Evolutionary conservation across 2,797 vertebrate species (phyloP), one percentile per base, ranked within the genome.

Genomic region (Crenichthys baileyi): DNA sequence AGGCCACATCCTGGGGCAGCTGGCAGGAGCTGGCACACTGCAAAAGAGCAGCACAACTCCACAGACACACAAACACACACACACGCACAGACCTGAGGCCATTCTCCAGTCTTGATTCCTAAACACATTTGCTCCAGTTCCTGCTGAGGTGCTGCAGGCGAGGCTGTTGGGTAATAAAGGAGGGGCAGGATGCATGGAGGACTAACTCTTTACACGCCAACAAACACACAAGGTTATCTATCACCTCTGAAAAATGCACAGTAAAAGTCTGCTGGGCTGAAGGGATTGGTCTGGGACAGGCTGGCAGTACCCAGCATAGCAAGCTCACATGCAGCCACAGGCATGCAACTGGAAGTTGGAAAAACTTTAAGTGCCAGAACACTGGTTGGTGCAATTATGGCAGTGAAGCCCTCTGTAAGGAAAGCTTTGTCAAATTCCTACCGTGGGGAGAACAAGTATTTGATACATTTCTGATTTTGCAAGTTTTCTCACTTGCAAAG

Each of bases 91-190:
- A 81, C 88, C 80, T 89, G 78, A 55, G 90, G 92, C 90, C 86
- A 89, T 91, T 90, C 88, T 88, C 86, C 83, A 88, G 89, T 97
- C 96, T 97, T 97, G 97, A 98, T 97, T 97, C 97, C 97, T 96
- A 97, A 98, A 98, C 96, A 96, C 96, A 96, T 98, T 98, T 98
- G 97, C 97, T 98, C 97, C 94, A 98, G 96, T 98, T 98, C 96
- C 96, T 96, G 96, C 94, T 95, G 95, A 94, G 89, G 91, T 86
- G 95, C 97, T 97, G 94, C 94, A 95, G 96, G 97, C 96, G 94
- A 96, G 96, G 90, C 82, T 92, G 89, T 92, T 83, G 94, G 87
- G 77, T 86, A 84, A 79, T 56, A 86, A 87, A 83, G 91, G 95
- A 94, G 94, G 94, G 90, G 94, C 89, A 92, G 85, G 83, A 87